Percentiles rank a stretch among this genome's conserved stretches.
These are phyloP conservation scores for Phymastichus coffea DNA, from an alignment of 1,140 invertebrate species.

Conservation along the genomic window DNA sequence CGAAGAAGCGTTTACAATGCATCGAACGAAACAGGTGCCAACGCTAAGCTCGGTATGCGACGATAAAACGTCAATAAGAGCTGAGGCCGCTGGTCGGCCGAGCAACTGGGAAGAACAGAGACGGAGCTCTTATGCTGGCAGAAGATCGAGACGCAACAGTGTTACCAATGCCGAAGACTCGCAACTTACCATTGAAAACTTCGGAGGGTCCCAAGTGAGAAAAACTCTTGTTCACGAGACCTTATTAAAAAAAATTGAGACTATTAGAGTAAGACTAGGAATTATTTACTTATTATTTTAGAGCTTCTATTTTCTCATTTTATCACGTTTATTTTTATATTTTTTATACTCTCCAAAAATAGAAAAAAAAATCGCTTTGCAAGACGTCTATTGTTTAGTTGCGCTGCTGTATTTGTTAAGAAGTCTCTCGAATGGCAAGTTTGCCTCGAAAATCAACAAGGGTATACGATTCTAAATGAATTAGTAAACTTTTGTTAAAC, in stretches of 20 bases:
- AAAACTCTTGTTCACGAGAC: conserved; percentile 30
- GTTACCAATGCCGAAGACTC: conserved; percentile 82
- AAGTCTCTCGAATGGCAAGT: conserved; percentile 7
- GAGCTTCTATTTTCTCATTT: conserved; percentile 21
- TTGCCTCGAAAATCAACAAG: too few species aligned
- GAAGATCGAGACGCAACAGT: conserved; percentile 80
- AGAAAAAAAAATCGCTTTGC: conserved; percentile 13
- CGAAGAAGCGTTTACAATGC: conserved; percentile 77
- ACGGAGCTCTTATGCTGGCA: conserved; percentile 73
- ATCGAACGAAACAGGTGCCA: conserved; percentile 73
- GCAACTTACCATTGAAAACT: conserved; percentile 87
- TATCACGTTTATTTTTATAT: conserved; percentile 10
- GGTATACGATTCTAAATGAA: too few species aligned
- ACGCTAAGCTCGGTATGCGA: conserved; percentile 71
- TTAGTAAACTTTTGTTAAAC: too few species aligned
- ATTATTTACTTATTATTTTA: conserved; percentile 28
- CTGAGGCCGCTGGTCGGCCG: conserved; percentile 74
- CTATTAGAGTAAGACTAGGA: conserved; percentile 32
- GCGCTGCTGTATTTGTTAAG: conserved; percentile 8
- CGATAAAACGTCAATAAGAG: conserved; percentile 53
- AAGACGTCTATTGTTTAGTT: not conserved
- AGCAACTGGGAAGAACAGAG: conserved; percentile 79
- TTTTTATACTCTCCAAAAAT: conserved; percentile 16
- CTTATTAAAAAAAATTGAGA: conserved; percentile 32
- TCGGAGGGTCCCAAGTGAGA: conserved; percentile 78